Base-by-base conservation (phyloP, 2,888 invertebrate genomes). In the Pollenia angustigena region DNA sequence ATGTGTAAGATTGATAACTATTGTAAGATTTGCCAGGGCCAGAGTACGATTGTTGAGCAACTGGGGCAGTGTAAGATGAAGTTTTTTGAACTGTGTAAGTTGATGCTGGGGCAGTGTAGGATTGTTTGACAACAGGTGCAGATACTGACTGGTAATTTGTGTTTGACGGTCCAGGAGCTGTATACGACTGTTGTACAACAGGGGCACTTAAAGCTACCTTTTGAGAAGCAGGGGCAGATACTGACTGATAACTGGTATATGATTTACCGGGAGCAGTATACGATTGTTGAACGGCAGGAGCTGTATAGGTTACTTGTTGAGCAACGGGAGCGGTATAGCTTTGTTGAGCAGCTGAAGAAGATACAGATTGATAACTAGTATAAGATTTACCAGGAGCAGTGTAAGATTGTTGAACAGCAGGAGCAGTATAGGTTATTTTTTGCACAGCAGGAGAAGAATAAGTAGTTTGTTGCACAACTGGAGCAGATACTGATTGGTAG, bases 171-270 rank as follows among this genome's bases (percentile, higher is more conserved):
- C 71, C 60, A 42, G 71, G 48, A 42, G 75, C 76, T 10, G 83
- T 66, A 12, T 78, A 78, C 8, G 83, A 18, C 18, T 83, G 75
- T 60, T 84, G 81, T 1, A 16, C 62, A 18, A 68, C 44, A 16
- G 87, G 79, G 10, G 80, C 66, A 6, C 12, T 48, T 12, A 48
- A 58, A 0, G 81, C 66, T 4, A 69, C 46, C 46, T 74, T 75
- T 75, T 86, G 83, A 4, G 10, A 12, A 64, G 66, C 75, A 11
- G 88, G 83, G 44, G 80, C 54, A 7, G 78, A 76, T 23, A 81
- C 81, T 1, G 87, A 71, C 58, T 85, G 72, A 60, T 85, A 82
- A 50, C 79, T 85, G 44, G 78, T 85, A 64, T 88, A 88, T 1
- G 87, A 87, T n/a, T 85, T 71, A 23, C 87, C 71, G n/a, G 81